These are phyloP conservation scores for Ephydatia muelleri DNA, from an alignment of 37 sponge, comb jelly and placozoan genomes.

Conservation along the genomic window DNA sequence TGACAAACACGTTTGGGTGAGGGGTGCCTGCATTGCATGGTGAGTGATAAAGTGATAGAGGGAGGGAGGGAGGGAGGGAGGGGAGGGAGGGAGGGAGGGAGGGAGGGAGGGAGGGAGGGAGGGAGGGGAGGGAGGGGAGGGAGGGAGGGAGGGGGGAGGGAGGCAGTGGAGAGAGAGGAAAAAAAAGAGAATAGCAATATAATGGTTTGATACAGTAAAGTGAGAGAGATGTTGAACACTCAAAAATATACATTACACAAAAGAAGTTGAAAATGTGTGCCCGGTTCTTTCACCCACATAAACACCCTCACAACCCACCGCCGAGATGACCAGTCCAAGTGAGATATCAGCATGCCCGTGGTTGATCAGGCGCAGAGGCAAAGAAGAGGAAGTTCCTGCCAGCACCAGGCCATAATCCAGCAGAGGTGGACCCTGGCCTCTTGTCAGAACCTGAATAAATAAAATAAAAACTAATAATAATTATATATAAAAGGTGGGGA, in stretches of 20 bases:
- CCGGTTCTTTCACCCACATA: not conserved
- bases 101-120: slow-evolving; percentile 16
- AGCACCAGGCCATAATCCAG: slow-evolving; percentile 69
- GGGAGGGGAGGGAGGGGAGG: not conserved
- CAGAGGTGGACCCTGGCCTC: not conserved
- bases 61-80: slow-evolving; percentile 8
- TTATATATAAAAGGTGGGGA: not conserved
- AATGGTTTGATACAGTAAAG: not conserved
- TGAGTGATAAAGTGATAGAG: slow-evolving; percentile 15
- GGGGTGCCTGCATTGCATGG: not conserved
- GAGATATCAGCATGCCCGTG: slow-evolving; percentile 49
- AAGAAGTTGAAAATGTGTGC: not conserved
- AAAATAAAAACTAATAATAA: not conserved
- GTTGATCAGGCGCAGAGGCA: slow-evolving; percentile 50
- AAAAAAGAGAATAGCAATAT: slow-evolving; percentile 31
- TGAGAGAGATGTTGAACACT: not conserved
- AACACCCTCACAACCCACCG: slow-evolving; percentile 7
- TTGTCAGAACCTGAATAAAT: not conserved
- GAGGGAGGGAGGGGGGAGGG: slow-evolving; percentile 29
- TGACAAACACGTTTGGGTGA: not conserved
- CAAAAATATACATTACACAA: no score
- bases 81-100: slow-evolving; percentile 7
- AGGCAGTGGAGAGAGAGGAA: no score
- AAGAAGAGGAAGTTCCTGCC: slow-evolving; percentile 25
- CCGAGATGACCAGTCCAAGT: slow-evolving; percentile 40